A percentile compares a stretch with the other conserved stretches of the same genome.
These are phyloP conservation scores for Cololabis saira DNA, from an alignment of 2,113 vertebrate genomes.

Conservation along the genomic window DNA sequence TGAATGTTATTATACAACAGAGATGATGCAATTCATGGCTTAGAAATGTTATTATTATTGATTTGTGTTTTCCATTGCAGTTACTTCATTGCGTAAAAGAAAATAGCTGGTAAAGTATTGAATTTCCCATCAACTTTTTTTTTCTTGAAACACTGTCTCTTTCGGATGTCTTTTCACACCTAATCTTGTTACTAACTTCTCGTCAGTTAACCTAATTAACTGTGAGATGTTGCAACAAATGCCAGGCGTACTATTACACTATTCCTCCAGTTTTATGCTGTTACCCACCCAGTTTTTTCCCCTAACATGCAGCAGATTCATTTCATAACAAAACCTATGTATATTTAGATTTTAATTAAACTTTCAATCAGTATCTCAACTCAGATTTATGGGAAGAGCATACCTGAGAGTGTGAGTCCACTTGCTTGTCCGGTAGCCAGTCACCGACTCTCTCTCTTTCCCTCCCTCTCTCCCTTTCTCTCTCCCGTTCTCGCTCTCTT, in stretches of 20 bases:
- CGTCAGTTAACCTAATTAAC: too few relatives aligned
- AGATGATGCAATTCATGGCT: not conserved
- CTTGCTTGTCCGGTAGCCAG: constrained; percentile 92
- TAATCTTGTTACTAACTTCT: not conserved
- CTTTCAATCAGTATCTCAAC: too few relatives aligned
- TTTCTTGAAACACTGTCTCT: not conserved
- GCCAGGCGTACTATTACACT: too few relatives aligned
- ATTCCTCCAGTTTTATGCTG: too few relatives aligned
- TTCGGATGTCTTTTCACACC: not conserved
- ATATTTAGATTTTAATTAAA: too few relatives aligned
- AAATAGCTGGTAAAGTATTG: too few relatives aligned
- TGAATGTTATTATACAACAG: not conserved
- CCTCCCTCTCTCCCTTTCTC: constrained; percentile 71
- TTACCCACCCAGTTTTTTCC: too few relatives aligned
- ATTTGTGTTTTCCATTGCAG: not conserved
- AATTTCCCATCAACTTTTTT: not conserved
- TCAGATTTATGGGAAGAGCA: not conserved
- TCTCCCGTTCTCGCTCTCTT: constrained; percentile 51
- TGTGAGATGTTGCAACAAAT: too few relatives aligned
- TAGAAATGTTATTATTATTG: not conserved
- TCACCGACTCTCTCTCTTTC: constrained; percentile 82
- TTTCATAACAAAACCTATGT: too few relatives aligned
- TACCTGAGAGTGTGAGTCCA: constrained; percentile 93
- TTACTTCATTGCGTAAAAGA: not conserved
- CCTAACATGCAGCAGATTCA: too few relatives aligned